Percentiles rank a stretch among this genome's conserved stretches.
Evolutionary conservation across 92 coral and sea anemone genomes (phyloP).

Genomic region (Anthopleura xanthogrammica): DNA sequence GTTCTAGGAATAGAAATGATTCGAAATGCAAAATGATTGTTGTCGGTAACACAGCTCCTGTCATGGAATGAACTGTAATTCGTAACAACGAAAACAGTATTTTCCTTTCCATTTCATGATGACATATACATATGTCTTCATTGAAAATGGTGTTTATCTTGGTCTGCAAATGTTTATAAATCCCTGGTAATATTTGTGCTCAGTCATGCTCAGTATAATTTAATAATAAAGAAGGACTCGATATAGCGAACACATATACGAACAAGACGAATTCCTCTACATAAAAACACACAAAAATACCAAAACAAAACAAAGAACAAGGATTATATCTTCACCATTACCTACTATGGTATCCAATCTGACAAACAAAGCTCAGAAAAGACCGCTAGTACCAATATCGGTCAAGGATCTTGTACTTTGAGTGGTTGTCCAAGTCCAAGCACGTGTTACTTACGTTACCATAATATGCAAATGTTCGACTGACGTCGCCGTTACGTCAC

Average conservation of each 20-base stretch:
- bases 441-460: not conserved
- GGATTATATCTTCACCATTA: not conserved
- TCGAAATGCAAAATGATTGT: not conserved
- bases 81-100: not conserved
- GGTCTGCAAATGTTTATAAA: not conserved
- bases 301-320: too few species aligned
- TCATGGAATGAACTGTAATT: not conserved
- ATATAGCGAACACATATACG: not conserved
- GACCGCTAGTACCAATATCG: too few species aligned
- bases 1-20: conserved; percentile 14
- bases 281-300: too few species aligned
- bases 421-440: too few species aligned
- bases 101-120: not conserved
- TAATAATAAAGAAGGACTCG: not conserved
- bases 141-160: not conserved
- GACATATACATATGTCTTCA: too few species aligned
- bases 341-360: too few species aligned
- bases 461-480: not conserved
- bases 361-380: too few species aligned
- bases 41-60: not conserved
- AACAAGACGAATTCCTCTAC: not conserved
- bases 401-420: too few species aligned
- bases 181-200: not conserved
- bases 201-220: too few species aligned
- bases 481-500: conserved; percentile 27